These are phyloP conservation scores for Eciton burchellii DNA, from an alignment of 1,140 invertebrate genomes.

Conservation along the genomic window DNA sequence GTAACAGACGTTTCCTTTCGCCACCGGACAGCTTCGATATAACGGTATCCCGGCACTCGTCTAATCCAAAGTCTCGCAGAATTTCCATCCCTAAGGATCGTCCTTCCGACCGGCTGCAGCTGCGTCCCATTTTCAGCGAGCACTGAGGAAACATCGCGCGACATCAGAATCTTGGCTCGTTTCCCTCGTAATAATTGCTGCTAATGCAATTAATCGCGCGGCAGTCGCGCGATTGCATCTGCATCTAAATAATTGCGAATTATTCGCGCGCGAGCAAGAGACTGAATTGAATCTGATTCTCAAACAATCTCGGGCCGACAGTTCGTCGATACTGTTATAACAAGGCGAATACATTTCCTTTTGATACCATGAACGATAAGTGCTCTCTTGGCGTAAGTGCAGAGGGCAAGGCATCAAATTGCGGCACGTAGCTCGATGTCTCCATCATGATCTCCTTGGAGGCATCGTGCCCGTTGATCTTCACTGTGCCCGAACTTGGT, in stretches of 20 bases:
- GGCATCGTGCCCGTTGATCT: constrained; percentile 61
- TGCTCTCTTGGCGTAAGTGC: constrained; percentile 65
- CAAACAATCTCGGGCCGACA: neutral
- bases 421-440: constrained; percentile 67
- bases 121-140: constrained; percentile 85
- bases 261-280: neutral
- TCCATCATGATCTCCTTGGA: constrained; percentile 52
- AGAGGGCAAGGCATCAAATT: constrained; percentile 65
- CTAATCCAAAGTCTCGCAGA: constrained; percentile 86
- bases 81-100: constrained; percentile 85
- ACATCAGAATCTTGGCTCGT: constrained; percentile 10
- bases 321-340: neutral
- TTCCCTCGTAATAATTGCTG: too few relatives aligned
- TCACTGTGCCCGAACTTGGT: constrained; percentile 56
- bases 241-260: too few relatives aligned
- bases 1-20: constrained; percentile 92
- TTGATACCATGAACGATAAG: constrained; percentile 69
- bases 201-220: too few relatives aligned
- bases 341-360: neutral
- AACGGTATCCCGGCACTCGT: constrained; percentile 87
- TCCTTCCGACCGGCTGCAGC: neutral
- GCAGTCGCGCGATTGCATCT: too few relatives aligned
- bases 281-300: neutral
- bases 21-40: constrained; percentile 90
- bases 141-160: constrained; percentile 53